These are phyloP conservation scores for Cydia strobilella DNA, from an alignment of 1,140 invertebrate genomes.

Conservation along the genomic window DNA sequence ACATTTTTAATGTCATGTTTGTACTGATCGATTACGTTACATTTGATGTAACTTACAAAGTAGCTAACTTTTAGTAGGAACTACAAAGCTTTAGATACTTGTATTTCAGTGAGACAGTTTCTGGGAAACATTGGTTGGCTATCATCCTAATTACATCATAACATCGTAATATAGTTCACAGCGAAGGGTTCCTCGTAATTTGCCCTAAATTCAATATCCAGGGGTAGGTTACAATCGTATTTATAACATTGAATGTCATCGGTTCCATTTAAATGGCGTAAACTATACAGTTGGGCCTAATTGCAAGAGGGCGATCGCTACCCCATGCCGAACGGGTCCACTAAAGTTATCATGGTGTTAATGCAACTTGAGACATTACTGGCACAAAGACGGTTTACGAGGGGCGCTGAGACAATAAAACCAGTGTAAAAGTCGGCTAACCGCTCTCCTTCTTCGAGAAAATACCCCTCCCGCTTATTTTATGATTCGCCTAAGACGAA, in stretches of 20 bases:
- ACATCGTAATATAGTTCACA: constrained; percentile 49
- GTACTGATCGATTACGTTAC: not conserved
- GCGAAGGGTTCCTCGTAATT: constrained; percentile 54
- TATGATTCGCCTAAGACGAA: constrained; percentile 58
- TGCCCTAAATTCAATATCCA: constrained; percentile 70
- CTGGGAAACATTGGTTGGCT: constrained; percentile 34
- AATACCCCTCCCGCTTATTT: constrained; percentile 61
- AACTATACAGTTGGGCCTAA: constrained; percentile 65
- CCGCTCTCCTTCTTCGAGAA: constrained; percentile 61
- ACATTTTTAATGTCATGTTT: constrained; percentile 20
- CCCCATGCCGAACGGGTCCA: constrained; percentile 46
- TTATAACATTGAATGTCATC: constrained; percentile 57
- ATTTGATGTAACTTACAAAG: not conserved
- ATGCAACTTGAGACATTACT: constrained; percentile 77
- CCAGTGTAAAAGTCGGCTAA: constrained; percentile 76
- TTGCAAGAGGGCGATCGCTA: constrained; percentile 46
- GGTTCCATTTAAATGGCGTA: constrained; percentile 66
- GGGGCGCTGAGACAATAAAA: constrained; percentile 73
- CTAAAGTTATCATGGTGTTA: constrained; percentile 73
- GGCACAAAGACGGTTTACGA: constrained; percentile 72
- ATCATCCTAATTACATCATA: constrained; percentile 50
- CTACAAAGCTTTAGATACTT: not conserved
- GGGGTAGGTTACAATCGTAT: constrained; percentile 50
- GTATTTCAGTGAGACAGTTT: not conserved
- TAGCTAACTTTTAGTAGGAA: not conserved